These are phyloP conservation scores for Lucifuga dentata DNA, from an alignment of 2,113 vertebrate genomes.

Conservation along the genomic window DNA sequence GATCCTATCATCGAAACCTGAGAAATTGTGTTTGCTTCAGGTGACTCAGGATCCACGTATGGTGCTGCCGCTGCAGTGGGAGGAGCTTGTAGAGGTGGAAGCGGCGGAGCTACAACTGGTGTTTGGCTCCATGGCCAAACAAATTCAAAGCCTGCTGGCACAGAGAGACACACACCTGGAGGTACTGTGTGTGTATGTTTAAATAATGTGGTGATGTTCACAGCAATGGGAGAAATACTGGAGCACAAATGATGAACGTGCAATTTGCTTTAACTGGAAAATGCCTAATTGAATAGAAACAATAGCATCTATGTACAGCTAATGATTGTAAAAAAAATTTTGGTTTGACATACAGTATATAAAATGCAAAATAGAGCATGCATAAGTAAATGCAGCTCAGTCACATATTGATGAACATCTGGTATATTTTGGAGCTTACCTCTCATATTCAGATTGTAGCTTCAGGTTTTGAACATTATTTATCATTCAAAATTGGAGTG, in stretches of 20 bases:
- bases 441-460: constrained; percentile 16
- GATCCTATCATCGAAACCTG: constrained; percentile 36
- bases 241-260: no score
- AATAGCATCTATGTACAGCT: no score
- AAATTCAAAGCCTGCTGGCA: constrained; percentile 81
- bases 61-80: constrained; percentile 85
- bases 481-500: not conserved
- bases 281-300: no score
- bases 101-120: constrained; percentile 78
- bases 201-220: not conserved
- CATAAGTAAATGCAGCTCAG: not conserved
- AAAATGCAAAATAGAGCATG: constrained; percentile 6
- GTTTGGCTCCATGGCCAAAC: constrained; percentile 80
- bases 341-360: no score
- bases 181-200: constrained; percentile 68
- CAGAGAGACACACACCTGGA: constrained; percentile 87
- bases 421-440: not conserved
- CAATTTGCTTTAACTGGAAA: no score
- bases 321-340: no score
- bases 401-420: constrained; percentile 25
- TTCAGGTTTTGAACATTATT: no score
- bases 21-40: constrained; percentile 73
- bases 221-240: not conserved
- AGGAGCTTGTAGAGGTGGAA: constrained; percentile 78
- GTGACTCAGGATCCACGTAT: constrained; percentile 86